Base-by-base conservation (phyloP, 2,888 invertebrate species). In the Microctonus hyperodae region DNA sequence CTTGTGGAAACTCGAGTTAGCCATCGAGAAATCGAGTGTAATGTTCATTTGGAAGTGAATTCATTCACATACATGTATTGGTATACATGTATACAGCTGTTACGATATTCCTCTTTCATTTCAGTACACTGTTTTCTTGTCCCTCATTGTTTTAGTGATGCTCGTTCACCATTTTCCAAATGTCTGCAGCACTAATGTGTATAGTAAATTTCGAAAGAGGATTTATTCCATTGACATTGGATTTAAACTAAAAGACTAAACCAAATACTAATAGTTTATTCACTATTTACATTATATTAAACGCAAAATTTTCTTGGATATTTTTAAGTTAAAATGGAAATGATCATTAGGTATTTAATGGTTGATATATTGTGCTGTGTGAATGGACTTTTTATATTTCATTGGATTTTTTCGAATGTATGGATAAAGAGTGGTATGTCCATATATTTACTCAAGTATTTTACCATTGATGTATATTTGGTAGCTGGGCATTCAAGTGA, bases 11-110 rank as follows among this genome's bases (percentile, higher is more conserved):
- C 72, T 71, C 70, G 65, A 75, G 75, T 75, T 74, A 72, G 71
- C 72, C 72, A 71, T 75, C 72, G 74, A 74, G 73, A 72, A 75
- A 76, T 74, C 75, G 75, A 76, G 75, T 73, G 73, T 76, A 75
- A 75, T 72, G 72, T 64, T 74, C 69, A 74, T 74, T 72, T 71
- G 68, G 66, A 65, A 70, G 71, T 62, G 62, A 53, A 35, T 23
- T 23, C 37, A 65, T 35, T 33, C 67, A 68, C 67, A 68, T 61
- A 66, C 62, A 64, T 71, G 66, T 70, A 50, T n/a, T n/a, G n/a
- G n/a, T 69, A 72, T 53, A 35, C 23, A 20, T 23, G 13, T 63
- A 51, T 35, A n/a, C n/a, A n/a, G n/a, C n/a, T n/a, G n/a, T 28
- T 28, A n/a, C 28, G 57, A 66, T 66, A 72, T 64, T 66, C 69